phyloP scores from a whole-genome alignment of 2,797 vertebrate species.

The Monodelphis domestica region DNA sequence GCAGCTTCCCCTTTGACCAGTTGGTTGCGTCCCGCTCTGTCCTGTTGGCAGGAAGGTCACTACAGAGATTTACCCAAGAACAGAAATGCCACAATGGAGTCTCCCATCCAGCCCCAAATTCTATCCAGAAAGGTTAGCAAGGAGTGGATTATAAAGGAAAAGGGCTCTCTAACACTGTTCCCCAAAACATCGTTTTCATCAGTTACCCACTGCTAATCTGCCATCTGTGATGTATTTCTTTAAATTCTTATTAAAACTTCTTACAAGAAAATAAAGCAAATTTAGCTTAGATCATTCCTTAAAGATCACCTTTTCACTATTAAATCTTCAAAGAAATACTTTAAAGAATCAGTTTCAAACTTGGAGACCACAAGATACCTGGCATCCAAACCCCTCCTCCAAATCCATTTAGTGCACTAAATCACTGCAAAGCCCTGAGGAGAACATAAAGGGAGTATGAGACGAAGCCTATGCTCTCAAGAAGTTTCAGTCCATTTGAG shows the following conservation, averaged over 20 bases:
- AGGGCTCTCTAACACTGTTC: background rate
- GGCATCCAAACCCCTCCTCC: background rate
- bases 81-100: background rate
- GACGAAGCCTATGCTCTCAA: background rate
- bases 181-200: background rate
- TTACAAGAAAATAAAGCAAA: slow-evolving; percentile 1
- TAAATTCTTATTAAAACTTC: background rate
- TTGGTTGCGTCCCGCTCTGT: slow-evolving; percentile 81
- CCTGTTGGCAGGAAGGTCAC: slow-evolving; percentile 67
- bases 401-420: background rate
- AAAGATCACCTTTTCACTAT: background rate
- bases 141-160: background rate
- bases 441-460: background rate
- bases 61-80: background rate
- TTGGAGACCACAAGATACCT: background rate
- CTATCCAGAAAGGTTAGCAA: background rate
- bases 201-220: background rate
- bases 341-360: slow-evolving; percentile 15
- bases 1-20: slow-evolving; percentile 82
- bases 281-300: background rate
- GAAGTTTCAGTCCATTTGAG: background rate
- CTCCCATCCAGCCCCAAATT: background rate
- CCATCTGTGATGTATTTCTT: background rate
- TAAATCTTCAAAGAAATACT: background rate
- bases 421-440: background rate